Evolutionary conservation across 2,113 vertebrate genomes (phyloP), one percentile per base, ranked within the genome.

Genomic region (Heptranchias perlo): DNA sequence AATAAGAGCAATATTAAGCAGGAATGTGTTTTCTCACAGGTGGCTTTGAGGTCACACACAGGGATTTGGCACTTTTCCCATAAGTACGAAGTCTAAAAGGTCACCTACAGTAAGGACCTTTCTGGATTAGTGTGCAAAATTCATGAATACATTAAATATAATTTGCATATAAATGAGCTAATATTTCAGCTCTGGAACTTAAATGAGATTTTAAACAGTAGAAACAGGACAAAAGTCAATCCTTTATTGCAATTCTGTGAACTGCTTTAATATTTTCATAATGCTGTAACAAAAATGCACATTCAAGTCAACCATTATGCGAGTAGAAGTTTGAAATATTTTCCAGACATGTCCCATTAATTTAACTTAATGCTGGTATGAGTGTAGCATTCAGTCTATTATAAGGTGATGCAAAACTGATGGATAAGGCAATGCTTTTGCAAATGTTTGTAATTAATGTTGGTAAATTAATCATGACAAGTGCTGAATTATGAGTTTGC

Each of bases 181-280:
- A 67, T 95, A 95, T 69, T 95, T 95, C 94, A 95, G n/a, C 94
- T 69, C 94, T 47, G 65, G 47, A 95, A 95, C 64, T 93, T 95
- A 95, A 95, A 95, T 73, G 94, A 95, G 94, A 95, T 52, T 95
- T 95, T 95, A 49, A 95, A 95, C 94, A 95, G 93, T 69, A 67
- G 94, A 35, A 95, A 95, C 65, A 95, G 64, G 47, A 69, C 94
- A 95, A 95, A 95, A 47, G 65, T 69, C 94, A 95, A 95, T 67
- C n/a, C 87, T 94, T 94, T 94, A 94, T 94, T 67, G 92, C n/a
- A 94, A 65, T 62, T 65, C 44, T 95, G 94, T 67, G 94, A 95
- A 95, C 94, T 52, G 47, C 64, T 69, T 69, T 31, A 95, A 73
- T 69, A 69, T 95, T 95, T 95, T 69, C 94, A 95, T 31, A 52